phyloP scores from a whole-genome alignment of 2,113 vertebrate genomes.

The Nematolebias whitei region DNA sequence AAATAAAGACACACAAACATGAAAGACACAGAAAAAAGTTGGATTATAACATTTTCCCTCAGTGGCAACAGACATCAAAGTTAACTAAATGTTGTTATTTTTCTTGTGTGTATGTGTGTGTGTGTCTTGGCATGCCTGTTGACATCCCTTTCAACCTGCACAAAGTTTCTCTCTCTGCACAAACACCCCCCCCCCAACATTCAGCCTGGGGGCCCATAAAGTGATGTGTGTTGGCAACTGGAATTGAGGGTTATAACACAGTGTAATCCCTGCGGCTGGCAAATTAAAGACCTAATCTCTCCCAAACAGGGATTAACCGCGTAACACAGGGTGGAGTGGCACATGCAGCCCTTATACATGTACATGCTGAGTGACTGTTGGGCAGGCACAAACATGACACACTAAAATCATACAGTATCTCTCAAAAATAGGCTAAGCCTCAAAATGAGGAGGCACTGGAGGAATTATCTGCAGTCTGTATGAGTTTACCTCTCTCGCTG shows the following conservation, averaged over 20 bases:
- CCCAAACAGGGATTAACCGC: slow-evolving; percentile 74
- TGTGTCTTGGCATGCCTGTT: slow-evolving; percentile 9
- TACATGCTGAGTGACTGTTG: slow-evolving; percentile 21
- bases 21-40: background rate
- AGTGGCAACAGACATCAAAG: slow-evolving; percentile 28
- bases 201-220: slow-evolving; percentile 39
- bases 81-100: background rate
- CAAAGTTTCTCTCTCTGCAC: slow-evolving; percentile 1
- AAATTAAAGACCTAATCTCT: slow-evolving; percentile 75
- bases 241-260: slow-evolving; percentile 67
- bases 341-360: slow-evolving; percentile 38
- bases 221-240: slow-evolving; percentile 38
- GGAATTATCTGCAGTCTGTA: slow-evolving; percentile 46
- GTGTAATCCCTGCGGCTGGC: slow-evolving; percentile 70
- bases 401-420: slow-evolving; percentile 47
- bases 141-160: slow-evolving; percentile 13
- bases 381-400: slow-evolving; percentile 8
- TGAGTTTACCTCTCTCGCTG: slow-evolving; percentile 91
- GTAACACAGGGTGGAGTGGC: slow-evolving; percentile 55
- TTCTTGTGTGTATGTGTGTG: too few relatives aligned
- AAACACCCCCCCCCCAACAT: slow-evolving; percentile 9
- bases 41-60: slow-evolving; percentile 18
- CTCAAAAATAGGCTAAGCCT: slow-evolving; percentile 60
- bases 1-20: slow-evolving; percentile 7
- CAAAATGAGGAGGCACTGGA: slow-evolving; percentile 36